Conservation (phyloP, 1,140 invertebrate species). For the Akabosia matsudoensis region DNA sequence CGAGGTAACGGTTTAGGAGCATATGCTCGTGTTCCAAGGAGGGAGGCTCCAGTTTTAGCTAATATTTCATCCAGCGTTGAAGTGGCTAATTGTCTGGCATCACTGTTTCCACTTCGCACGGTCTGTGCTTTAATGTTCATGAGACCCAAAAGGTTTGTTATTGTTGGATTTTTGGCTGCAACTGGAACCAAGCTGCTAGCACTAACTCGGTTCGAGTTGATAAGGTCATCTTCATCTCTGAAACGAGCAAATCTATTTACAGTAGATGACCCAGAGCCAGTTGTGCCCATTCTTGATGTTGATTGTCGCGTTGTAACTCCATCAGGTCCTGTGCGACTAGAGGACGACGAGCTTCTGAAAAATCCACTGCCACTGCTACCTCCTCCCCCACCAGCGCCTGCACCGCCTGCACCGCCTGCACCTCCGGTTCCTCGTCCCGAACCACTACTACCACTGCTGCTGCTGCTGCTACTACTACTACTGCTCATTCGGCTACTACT, state of each 20-base stretch:
- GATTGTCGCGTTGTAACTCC: neutral
- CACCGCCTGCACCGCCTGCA: neutral
- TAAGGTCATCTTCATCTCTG: slow-evolving; percentile 7
- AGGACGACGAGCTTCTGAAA: slow-evolving; percentile 1
- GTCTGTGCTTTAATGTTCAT: slow-evolving; percentile 10
- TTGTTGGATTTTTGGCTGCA: slow-evolving; percentile 2
- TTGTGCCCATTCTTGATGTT: neutral
- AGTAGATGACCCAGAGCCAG: neutral
- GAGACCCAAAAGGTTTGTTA: slow-evolving; percentile 5
- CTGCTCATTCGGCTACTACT: neutral
- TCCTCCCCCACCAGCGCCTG: neutral
- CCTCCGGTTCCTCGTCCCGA: too few species aligned
- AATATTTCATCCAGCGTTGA: slow-evolving; percentile 1
- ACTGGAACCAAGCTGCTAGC: slow-evolving; percentile 11
- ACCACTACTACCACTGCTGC: neutral
- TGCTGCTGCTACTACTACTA: neutral
- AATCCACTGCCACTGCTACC: neutral
- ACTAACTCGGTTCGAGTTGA: neutral
- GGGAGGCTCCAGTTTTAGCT: neutral
- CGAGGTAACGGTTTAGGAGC: slow-evolving; percentile 8
- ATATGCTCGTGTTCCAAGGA: neutral
- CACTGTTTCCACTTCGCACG: neutral
- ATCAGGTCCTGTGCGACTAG: neutral
- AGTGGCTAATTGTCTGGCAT: neutral
- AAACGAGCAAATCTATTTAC: neutral